Percentiles rank a stretch among this genome's conserved stretches.
These are phyloP conservation scores for Falco columbarius DNA, from an alignment of 2,797 vertebrate genomes.

Conservation along the genomic window DNA sequence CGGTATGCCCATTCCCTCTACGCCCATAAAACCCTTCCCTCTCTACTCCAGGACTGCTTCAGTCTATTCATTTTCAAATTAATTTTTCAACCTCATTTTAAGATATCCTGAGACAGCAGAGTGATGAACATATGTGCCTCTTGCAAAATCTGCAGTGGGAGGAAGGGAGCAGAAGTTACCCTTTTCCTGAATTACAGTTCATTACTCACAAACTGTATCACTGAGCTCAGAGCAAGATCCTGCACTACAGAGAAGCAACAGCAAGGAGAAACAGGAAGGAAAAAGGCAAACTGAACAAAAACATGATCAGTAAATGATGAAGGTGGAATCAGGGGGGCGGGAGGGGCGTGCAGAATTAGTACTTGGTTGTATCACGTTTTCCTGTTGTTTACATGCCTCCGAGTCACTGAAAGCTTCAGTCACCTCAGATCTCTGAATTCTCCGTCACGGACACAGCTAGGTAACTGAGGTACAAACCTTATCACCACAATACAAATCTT, in stretches of 20 bases:
- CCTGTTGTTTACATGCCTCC: neutral
- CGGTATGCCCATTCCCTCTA: neutral
- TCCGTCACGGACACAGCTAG: neutral
- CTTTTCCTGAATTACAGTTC: neutral
- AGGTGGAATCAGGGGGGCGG: neutral
- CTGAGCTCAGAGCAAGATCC: neutral
- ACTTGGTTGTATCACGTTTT: rapidly evolving
- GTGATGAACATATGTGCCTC: neutral
- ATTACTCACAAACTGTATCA: neutral
- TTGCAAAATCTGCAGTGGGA: neutral
- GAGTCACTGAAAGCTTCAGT: neutral
- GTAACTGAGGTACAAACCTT: neutral
- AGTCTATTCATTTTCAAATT: neutral
- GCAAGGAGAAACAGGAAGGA: neutral
- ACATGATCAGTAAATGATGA: rapidly evolving
- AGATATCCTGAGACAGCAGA: neutral
- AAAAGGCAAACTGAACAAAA: neutral
- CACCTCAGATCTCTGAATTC: neutral
- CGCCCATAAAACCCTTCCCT: neutral
- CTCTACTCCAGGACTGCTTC: neutral
- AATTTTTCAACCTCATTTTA: neutral
- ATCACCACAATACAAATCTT: neutral
- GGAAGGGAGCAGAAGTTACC: neutral
- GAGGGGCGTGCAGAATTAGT: neutral
- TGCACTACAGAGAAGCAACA: neutral